These are phyloP conservation scores for Mionectes olivaceus DNA, from an alignment of 2,797 vertebrate species.

Conservation along the genomic window DNA sequence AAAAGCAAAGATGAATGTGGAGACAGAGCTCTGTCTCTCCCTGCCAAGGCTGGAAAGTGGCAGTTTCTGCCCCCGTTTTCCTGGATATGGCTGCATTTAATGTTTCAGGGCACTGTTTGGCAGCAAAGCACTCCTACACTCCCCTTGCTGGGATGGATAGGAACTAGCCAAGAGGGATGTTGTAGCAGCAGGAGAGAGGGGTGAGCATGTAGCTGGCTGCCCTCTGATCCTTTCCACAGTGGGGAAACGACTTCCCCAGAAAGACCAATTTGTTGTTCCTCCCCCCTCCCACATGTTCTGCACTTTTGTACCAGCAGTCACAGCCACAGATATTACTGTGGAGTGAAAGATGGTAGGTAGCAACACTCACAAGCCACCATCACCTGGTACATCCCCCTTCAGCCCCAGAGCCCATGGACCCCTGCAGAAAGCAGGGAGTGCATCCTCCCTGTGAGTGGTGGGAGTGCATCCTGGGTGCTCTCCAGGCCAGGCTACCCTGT, in stretches of 20 bases:
- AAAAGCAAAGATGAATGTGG: neutral
- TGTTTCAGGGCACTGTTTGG: neutral
- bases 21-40: neutral
- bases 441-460: too few relatives aligned
- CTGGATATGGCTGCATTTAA: neutral
- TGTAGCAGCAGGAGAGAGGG: neutral
- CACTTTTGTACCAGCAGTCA: neutral
- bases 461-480: neutral
- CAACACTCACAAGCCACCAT: neutral
- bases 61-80: neutral
- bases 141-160: neutral
- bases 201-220: neutral
- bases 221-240: neutral
- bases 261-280: neutral
- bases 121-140: neutral
- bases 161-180: neutral
- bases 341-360: neutral
- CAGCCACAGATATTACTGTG: neutral
- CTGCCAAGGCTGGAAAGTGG: neutral
- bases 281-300: neutral
- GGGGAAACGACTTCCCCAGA: neutral
- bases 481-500: neutral
- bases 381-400: neutral
- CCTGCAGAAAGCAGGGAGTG: neutral
- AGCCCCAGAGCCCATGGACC: accelerated